phyloP scores from a whole-genome alignment of 2,888 invertebrate genomes.

The Eilema caniola region DNA sequence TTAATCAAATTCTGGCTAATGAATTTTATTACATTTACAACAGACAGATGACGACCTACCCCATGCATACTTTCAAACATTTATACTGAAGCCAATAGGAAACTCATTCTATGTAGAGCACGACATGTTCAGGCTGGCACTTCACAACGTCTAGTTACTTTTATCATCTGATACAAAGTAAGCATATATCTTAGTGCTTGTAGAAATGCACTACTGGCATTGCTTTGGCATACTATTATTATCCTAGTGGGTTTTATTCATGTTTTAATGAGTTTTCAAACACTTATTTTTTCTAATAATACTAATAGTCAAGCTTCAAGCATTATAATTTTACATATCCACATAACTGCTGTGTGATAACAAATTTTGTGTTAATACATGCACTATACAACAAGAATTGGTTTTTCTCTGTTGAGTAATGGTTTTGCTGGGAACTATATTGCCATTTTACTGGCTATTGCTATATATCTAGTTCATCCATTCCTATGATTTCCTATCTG shows the following conservation, averaged over 20 bases:
- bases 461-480: too few relatives aligned
- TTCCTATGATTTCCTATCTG: too few relatives aligned
- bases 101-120: constrained; percentile 97
- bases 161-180: constrained; percentile 60
- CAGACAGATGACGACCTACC: constrained; percentile 98
- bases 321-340: neutral
- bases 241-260: neutral
- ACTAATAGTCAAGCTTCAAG: constrained; percentile 1
- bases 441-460: too few relatives aligned
- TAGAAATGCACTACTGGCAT: constrained; percentile 15
- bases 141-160: constrained; percentile 90
- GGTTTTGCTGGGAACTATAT: too few relatives aligned
- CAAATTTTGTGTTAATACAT: neutral
- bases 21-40: constrained; percentile 81
- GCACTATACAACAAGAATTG: neutral
- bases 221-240: constrained; percentile 10
- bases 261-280: neutral
- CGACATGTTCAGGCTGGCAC: constrained; percentile 97
- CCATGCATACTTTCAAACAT: constrained; percentile 97
- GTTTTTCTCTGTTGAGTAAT: too few relatives aligned
- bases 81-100: constrained; percentile 96
- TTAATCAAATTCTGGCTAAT: constrained; percentile 3
- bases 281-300: neutral
- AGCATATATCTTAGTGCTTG: constrained; percentile 56
- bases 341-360: neutral